A percentile compares a stretch with the other conserved stretches of the same genome.
phyloP scores from a whole-genome alignment of 2,888 invertebrate species.

The Maniola hyperantus region DNA sequence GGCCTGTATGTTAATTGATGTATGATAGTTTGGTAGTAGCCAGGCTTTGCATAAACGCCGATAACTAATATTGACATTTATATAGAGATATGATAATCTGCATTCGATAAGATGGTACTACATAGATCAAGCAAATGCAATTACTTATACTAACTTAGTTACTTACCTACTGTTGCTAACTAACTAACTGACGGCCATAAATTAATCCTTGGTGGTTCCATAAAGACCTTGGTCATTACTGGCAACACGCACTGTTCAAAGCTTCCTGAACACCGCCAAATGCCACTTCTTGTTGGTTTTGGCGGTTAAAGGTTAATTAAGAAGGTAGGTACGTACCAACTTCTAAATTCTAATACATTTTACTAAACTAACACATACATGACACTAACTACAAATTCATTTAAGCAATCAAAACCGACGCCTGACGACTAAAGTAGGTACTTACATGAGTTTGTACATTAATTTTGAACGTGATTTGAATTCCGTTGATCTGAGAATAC shows the following conservation, averaged over 20 bases:
- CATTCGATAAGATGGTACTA: constrained; percentile 5
- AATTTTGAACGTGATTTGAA: not conserved
- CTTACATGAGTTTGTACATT: not conserved
- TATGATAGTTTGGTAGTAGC: constrained; percentile 30
- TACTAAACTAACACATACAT: not conserved
- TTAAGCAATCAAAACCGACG: not conserved
- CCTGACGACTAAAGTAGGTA: not conserved
- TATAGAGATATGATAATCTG: constrained; percentile 29
- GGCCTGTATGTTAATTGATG: constrained; percentile 33
- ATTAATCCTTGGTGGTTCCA: too few relatives aligned
- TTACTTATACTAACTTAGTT: not conserved
- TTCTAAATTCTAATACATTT: too few relatives aligned
- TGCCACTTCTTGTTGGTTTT: too few relatives aligned
- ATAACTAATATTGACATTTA: constrained; percentile 37
- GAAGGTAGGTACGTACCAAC: too few relatives aligned
- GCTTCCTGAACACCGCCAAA: too few relatives aligned
- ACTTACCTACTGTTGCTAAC: not conserved
- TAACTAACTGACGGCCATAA: not conserved
- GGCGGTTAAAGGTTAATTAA: too few relatives aligned
- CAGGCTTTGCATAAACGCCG: constrained; percentile 33
- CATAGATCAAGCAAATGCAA: constrained; percentile 10
- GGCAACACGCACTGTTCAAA: too few relatives aligned
- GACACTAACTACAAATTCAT: not conserved
- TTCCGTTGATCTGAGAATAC: not conserved
- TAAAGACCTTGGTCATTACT: too few relatives aligned